These are phyloP conservation scores for Procavia capensis DNA, from an alignment of 2,113 vertebrate species.

Conservation along the genomic window DNA sequence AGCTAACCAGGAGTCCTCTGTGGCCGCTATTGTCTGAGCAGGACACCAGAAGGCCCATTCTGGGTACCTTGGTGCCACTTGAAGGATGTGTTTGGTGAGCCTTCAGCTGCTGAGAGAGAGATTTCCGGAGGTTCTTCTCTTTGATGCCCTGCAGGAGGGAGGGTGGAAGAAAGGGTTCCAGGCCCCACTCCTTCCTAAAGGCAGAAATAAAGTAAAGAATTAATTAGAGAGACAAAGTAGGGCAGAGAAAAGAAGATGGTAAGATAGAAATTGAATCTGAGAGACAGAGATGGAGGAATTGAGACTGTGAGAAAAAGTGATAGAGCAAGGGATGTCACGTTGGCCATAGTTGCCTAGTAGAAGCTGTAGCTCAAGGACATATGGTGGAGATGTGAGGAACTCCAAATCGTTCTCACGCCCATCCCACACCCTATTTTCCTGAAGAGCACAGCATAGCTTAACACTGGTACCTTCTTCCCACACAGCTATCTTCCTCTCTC, in stretches of 20 bases:
- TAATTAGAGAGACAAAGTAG: constrained; percentile 31
- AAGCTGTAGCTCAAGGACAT: constrained; percentile 4
- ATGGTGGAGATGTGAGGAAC: background rate
- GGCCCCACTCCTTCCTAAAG: constrained; percentile 97
- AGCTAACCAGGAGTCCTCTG: background rate
- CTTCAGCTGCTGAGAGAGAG: constrained; percentile 96
- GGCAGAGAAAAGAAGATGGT: constrained; percentile 38
- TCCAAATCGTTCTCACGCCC: background rate
- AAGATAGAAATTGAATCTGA: background rate
- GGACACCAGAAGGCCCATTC: background rate
- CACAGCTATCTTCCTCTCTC: background rate
- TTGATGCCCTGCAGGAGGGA: constrained; percentile 96
- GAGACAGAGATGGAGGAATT: constrained; percentile 9
- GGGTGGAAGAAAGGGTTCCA: constrained; percentile 97
- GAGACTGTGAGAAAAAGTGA: constrained; percentile 10
- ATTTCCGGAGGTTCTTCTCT: constrained; percentile 97
- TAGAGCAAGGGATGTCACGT: background rate
- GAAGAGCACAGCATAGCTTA: background rate
- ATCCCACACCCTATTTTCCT: background rate
- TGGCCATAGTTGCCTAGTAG: background rate
- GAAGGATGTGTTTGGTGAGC: constrained; percentile 96
- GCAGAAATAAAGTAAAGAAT: constrained; percentile 62
- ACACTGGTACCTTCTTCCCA: background rate
- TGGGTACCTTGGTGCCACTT: constrained; percentile 93
- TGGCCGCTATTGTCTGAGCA: background rate